Conservation (phyloP, 2,113 vertebrate genomes). For the Nothoprocta perdicaria region DNA sequence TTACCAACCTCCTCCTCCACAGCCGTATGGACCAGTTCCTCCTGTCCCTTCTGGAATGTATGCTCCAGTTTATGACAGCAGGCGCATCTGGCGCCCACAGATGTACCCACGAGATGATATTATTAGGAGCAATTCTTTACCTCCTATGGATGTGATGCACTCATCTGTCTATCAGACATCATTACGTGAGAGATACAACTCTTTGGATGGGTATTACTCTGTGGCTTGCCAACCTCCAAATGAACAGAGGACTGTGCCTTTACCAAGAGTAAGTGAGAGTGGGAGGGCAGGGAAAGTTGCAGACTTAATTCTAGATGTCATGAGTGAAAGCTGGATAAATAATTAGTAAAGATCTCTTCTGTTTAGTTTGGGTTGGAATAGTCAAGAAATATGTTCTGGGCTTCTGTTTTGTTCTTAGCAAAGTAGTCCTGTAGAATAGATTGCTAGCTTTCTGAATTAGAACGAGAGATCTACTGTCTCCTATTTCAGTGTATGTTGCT, state of each 20-base stretch:
- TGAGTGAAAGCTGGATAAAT: neutral
- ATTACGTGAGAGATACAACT: conserved; percentile 93
- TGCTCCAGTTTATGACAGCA: conserved; percentile 93
- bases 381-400: neutral
- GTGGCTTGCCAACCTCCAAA: conserved; percentile 83
- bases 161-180: conserved; percentile 91
- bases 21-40: conserved; percentile 86
- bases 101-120: conserved; percentile 94
- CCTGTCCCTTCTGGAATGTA: conserved; percentile 90
- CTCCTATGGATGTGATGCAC: conserved; percentile 93
- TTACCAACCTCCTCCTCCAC: conserved; percentile 85
- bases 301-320: neutral
- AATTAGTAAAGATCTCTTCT: neutral
- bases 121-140: conserved; percentile 93
- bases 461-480: neutral
- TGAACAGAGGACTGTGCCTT: conserved; percentile 86
- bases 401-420: neutral
- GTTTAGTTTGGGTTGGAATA: neutral
- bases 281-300: neutral
- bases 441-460: neutral
- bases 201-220: conserved; percentile 93
- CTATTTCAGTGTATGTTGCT: neutral
- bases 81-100: conserved; percentile 94
- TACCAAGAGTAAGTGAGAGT: conserved; percentile 85
- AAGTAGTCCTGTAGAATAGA: neutral